These are phyloP conservation scores for Ypsolopha sequella DNA, from an alignment of 2,888 invertebrate species.

Conservation along the genomic window DNA sequence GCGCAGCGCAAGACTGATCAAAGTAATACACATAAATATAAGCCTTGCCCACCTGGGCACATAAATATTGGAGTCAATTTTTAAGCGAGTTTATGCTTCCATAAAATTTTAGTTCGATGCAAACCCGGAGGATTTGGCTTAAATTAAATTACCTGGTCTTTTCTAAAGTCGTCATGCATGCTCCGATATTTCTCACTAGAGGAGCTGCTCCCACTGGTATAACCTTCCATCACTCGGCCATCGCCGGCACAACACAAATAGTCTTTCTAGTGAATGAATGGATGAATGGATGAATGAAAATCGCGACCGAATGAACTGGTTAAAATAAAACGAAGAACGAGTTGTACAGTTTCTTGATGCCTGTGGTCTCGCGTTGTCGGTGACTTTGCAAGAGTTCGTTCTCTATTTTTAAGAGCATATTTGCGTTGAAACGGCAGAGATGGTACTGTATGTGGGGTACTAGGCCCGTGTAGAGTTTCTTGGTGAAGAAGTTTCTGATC, in stretches of 20 bases:
- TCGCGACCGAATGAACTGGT: slow-evolving; percentile 32
- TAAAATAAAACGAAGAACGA: slow-evolving; percentile 90
- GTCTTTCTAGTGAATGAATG: slow-evolving; percentile 35
- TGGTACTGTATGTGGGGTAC: slow-evolving; percentile 43
- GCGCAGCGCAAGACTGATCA: too few species aligned
- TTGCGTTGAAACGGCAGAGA: slow-evolving; percentile 40
- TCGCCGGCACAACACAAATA: slow-evolving; percentile 26
- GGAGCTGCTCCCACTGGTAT: slow-evolving; percentile 22
- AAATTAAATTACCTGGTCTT: not conserved
- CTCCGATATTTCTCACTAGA: not conserved
- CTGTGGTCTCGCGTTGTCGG: slow-evolving; percentile 86
- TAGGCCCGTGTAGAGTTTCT: slow-evolving; percentile 31
- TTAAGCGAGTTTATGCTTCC: too few species aligned
- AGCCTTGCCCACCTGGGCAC: too few species aligned
- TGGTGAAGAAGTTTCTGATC: slow-evolving; percentile 40
- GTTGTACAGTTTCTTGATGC: slow-evolving; percentile 89
- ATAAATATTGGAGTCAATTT: too few species aligned
- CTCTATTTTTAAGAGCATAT: slow-evolving; percentile 79
- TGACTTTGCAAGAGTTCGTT: slow-evolving; percentile 84
- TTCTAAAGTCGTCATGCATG: not conserved
- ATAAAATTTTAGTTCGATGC: too few species aligned
- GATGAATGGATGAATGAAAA: slow-evolving; percentile 22
- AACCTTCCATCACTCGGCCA: slow-evolving; percentile 51
- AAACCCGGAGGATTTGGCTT: too few species aligned
- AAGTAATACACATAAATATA: too few species aligned